phyloP scores from a whole-genome alignment of 1,140 invertebrate species.

The Muscidifurax raptorellus region DNA sequence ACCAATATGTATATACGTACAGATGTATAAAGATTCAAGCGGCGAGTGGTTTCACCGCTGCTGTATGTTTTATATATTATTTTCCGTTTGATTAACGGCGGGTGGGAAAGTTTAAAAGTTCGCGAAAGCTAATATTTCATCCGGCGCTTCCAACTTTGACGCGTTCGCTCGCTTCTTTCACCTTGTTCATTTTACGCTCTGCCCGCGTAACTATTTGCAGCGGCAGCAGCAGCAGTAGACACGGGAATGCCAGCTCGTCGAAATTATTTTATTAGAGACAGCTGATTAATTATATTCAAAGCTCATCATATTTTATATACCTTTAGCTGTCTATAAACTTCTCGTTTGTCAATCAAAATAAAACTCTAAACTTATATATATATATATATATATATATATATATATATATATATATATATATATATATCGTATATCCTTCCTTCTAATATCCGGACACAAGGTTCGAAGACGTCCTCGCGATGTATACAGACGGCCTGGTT shows the following conservation, averaged over 20 bases:
- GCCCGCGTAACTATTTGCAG: neutral
- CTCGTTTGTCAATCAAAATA: neutral
- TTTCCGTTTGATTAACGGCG: neutral
- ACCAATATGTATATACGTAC: too few species aligned
- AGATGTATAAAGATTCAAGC: neutral
- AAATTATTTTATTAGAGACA: neutral
- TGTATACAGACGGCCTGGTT: neutral
- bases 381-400: too few species aligned
- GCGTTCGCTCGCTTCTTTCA: neutral
- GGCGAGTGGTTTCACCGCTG: too few species aligned
- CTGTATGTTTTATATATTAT: neutral
- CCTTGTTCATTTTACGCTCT: neutral
- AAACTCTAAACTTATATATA: too few species aligned
- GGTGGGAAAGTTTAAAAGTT: neutral
- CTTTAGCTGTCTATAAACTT: too few species aligned
- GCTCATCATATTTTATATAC: too few species aligned
- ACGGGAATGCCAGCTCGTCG: neutral
- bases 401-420: too few species aligned
- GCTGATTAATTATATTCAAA: neutral
- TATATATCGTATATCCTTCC: neutral
- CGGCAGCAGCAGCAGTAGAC: neutral
- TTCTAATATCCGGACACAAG: neutral
- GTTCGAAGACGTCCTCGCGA: neutral
- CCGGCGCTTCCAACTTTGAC: neutral
- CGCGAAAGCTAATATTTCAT: conserved; percentile 1